A percentile compares a stretch with the other conserved stretches of the same genome.
phyloP scores from a whole-genome alignment of 2,888 invertebrate genomes.

The Aporophyla nigra region DNA sequence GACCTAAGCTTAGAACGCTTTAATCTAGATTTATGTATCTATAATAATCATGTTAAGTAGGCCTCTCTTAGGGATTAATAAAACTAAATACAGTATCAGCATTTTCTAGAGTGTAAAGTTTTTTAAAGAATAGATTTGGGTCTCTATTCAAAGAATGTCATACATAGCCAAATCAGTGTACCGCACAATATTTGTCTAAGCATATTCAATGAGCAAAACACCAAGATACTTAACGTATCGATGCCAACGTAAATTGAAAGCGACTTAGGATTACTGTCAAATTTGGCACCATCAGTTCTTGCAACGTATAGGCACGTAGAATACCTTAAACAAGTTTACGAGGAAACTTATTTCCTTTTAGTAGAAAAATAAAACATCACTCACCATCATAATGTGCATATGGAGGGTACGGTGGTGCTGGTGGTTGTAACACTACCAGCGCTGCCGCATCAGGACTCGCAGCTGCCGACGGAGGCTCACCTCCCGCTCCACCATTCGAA shows the following conservation, averaged over 20 bases:
- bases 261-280: neutral
- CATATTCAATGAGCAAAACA: neutral
- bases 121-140: no score
- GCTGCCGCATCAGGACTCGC: constrained; percentile 89
- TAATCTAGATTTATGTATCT: constrained; percentile 1
- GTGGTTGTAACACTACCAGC: constrained; percentile 86
- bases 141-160: no score
- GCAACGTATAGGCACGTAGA: neutral
- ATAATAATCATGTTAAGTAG: neutral
- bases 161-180: no score
- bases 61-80: neutral
- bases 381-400: constrained; percentile 89
- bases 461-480: constrained; percentile 88
- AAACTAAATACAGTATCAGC: neutral
- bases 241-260: neutral
- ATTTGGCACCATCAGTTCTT: neutral
- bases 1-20: neutral
- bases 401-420: constrained; percentile 88
- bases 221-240: neutral
- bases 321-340: neutral
- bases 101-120: no score
- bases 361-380: constrained; percentile 41
- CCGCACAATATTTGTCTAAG: neutral
- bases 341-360: neutral
- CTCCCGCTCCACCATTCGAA: constrained; percentile 84